phyloP scores from a whole-genome alignment of 2,113 vertebrate genomes.

The Poicephalus meyeri region DNA sequence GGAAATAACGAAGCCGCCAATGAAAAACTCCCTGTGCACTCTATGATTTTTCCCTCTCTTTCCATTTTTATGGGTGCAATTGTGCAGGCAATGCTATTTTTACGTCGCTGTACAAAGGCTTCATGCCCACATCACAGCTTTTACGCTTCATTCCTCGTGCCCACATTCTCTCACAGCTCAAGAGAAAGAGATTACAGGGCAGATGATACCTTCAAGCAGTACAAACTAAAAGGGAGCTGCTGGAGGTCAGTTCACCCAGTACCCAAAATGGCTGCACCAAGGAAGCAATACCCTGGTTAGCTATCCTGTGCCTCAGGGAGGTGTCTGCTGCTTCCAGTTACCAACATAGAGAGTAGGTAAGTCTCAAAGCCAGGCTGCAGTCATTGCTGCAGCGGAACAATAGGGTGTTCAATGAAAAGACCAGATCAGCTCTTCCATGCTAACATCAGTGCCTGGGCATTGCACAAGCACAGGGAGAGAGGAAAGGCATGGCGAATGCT shows the following conservation, averaged over 20 bases:
- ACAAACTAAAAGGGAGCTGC: not conserved
- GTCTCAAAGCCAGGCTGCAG: not conserved
- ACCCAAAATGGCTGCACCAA: too few species aligned
- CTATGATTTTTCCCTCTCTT: not conserved
- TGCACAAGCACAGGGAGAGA: not conserved
- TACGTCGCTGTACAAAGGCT: not conserved
- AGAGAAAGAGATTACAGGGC: not conserved
- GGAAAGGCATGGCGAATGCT: not conserved
- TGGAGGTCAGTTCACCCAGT: not conserved
- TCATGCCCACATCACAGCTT: not conserved
- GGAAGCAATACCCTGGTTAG: not conserved
- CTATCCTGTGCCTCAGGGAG: not conserved
- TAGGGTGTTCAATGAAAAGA: not conserved
- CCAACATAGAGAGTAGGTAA: not conserved
- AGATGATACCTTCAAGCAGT: not conserved
- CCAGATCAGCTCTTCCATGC: not conserved
- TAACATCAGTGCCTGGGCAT: not conserved
- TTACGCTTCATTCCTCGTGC: not conserved
- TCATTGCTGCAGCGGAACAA: not conserved
- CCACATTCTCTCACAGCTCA: not conserved
- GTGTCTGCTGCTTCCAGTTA: not conserved
- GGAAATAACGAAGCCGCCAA: constrained; percentile 17
- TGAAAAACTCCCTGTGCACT: not conserved
- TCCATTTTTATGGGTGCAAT: constrained; percentile 10
- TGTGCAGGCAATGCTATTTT: not conserved